Evolutionary conservation across 2,797 vertebrate genomes (phyloP), one percentile per base, ranked within the genome.

Genomic region (Muscicapa comitata): DNA sequence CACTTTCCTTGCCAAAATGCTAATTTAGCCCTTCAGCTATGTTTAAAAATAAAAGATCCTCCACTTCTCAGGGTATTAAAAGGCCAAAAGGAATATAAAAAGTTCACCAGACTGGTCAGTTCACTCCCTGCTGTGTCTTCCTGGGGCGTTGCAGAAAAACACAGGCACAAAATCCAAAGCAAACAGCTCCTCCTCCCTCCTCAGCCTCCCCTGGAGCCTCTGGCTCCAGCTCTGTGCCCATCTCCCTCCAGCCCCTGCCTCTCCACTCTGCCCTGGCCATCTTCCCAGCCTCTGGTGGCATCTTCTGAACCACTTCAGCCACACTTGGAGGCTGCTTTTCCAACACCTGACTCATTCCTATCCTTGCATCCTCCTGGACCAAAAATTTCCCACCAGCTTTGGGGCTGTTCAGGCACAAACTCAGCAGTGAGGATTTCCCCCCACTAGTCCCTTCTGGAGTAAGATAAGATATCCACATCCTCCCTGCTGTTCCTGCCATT

Each of bases 81-180:
- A 96, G 96, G 95, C 93, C 95, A 96, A 95, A 91, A 96, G 95
- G 95, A 93, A 93, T 92, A 97, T 75, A 91, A 94, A 94, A 91
- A 95, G 95, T 97, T 96, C 96, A 96, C 89, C 93, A 95, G 95
- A 95, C 94, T 96, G 96, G 94, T 94, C 95, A 96, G 96, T 93
- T 96, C 89, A 80, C 75, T 92, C 94, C 95, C 95, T 3, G 37
- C 94, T 94, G 92, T 29, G 76, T 90, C 92, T 95, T 96, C 95
- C 93, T 7, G 85, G 94, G 94, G 95, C 87, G 65, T 89, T 94
- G 86, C 89, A 96, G 94, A 93, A 94, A 96, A 96, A 90, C 94
- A 95, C 62, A 50, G 78, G 82, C 87, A 66, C 62, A 18, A 84
- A 80, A 78, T 96, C 96, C 96, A 96, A 96, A 94, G 95, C 95